These are phyloP conservation scores for Spinus olivaceus DNA, from an alignment of 2,797 vertebrate genomes.

Conservation along the genomic window DNA sequence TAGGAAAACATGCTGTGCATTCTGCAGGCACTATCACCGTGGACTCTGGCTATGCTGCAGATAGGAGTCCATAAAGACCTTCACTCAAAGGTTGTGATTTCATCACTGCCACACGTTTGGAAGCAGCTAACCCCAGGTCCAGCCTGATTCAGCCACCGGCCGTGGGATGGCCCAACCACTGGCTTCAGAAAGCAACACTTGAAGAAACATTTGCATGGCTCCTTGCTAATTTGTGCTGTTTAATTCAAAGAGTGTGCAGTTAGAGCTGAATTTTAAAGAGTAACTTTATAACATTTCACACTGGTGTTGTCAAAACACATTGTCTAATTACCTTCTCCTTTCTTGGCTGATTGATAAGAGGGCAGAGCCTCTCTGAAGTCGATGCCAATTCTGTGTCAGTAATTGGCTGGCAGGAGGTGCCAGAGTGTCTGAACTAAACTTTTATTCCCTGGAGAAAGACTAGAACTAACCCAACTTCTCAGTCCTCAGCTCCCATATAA, in stretches of 20 bases:
- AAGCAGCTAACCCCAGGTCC: not conserved
- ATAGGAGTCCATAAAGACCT: not conserved
- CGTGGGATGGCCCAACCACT: not conserved
- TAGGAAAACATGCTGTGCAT: constrained; percentile 12
- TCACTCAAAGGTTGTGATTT: not conserved
- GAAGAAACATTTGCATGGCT: constrained; percentile 14
- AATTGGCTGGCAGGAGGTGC: constrained; percentile 48
- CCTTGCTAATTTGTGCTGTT: constrained; percentile 30
- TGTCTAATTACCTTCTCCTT: constrained; percentile 63
- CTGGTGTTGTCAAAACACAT: constrained; percentile 60
- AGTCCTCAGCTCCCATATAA: not conserved
- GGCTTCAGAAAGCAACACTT: not conserved
- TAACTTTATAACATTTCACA: constrained; percentile 47
- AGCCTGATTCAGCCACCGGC: not conserved
- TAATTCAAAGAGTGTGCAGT: constrained; percentile 7
- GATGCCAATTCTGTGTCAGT: constrained; percentile 33
- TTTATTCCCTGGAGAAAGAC: constrained; percentile 44
- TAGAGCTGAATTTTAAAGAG: constrained; percentile 40
- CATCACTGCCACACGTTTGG: not conserved
- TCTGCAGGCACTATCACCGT: not conserved
- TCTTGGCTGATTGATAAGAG: constrained; percentile 64
- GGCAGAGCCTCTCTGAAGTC: constrained; percentile 55
- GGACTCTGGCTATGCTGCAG: not conserved
- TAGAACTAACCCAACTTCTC: constrained; percentile 41
- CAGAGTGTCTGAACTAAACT: constrained; percentile 19